Conservation (phyloP, 2,888 invertebrate species). For the Cecidostiba fungosa region DNA sequence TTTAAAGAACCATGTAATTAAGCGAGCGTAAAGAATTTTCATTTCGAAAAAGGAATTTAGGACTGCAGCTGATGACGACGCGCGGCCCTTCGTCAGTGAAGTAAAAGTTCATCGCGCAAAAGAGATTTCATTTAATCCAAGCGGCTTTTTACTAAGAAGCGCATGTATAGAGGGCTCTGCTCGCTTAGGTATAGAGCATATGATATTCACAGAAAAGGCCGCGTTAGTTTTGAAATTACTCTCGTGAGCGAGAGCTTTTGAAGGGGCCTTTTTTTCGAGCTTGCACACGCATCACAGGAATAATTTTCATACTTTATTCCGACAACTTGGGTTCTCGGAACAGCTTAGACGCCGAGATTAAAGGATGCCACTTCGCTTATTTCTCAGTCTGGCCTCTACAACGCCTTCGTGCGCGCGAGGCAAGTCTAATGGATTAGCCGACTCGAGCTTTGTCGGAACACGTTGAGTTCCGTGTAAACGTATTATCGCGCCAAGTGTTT, state of each 20-base stretch:
- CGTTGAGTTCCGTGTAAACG: background rate
- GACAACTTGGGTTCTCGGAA: constrained; percentile 23
- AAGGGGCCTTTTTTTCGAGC: constrained; percentile 4
- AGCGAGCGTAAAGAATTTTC: too few relatives aligned
- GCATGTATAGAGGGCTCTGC: background rate
- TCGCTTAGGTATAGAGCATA: background rate
- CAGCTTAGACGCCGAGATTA: constrained; percentile 25
- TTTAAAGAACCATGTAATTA: too few relatives aligned
- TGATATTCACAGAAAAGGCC: background rate
- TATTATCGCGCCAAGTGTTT: too few relatives aligned
- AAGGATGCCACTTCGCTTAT: constrained; percentile 46
- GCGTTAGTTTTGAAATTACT: constrained; percentile 32
- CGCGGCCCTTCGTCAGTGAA: too few relatives aligned
- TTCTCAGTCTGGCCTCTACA: constrained; percentile 40
- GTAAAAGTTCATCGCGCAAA: background rate
- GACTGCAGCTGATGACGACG: too few relatives aligned
- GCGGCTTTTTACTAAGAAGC: background rate
- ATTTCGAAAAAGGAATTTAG: too few relatives aligned
- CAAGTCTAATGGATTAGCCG: constrained; percentile 72
- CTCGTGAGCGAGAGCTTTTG: background rate
- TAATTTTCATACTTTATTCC: constrained; percentile 34
- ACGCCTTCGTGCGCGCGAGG: background rate
- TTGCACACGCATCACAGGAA: constrained; percentile 8
- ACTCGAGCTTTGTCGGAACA: constrained; percentile 58
- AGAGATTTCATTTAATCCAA: background rate